phyloP scores from a whole-genome alignment of 2,113 vertebrate genomes.

The Nanger granti region DNA sequence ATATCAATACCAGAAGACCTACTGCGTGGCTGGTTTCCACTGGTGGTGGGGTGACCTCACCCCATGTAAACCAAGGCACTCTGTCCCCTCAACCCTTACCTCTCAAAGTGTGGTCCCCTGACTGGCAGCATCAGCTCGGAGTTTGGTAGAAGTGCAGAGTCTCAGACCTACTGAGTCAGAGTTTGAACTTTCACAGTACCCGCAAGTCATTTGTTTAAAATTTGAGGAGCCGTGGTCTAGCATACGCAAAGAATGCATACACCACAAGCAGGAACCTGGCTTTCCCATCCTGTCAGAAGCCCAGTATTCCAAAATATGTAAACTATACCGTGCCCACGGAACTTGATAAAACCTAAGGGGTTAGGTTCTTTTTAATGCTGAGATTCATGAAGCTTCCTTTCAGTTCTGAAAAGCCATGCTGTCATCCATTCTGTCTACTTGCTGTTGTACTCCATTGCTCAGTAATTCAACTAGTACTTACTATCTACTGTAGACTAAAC shows the following conservation, averaged over 20 bases:
- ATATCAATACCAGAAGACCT: background rate
- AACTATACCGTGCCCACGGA: background rate
- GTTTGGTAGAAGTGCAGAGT: background rate
- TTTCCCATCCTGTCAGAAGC: background rate
- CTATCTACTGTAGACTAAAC: background rate
- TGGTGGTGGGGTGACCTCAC: fast-evolving
- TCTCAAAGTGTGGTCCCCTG: background rate
- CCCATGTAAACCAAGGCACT: background rate
- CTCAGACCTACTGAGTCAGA: background rate
- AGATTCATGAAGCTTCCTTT: background rate
- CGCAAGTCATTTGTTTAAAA: fast-evolving
- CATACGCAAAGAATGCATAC: fast-evolving
- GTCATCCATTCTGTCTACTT: background rate
- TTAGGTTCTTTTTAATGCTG: background rate
- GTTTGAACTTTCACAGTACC: background rate
- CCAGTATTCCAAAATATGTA: background rate
- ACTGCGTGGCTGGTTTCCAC: fast-evolving
- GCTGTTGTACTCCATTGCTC: background rate
- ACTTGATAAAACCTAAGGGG: background rate
- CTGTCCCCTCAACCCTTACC: background rate
- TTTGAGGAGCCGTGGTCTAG: background rate
- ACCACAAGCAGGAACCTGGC: background rate
- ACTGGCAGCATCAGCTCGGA: background rate
- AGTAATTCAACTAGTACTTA: background rate
- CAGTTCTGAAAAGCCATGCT: background rate